Percentiles rank a stretch among this genome's conserved stretches.
Evolutionary conservation across 2,113 vertebrate species (phyloP).

Genomic region (Hipposideros armiger): DNA sequence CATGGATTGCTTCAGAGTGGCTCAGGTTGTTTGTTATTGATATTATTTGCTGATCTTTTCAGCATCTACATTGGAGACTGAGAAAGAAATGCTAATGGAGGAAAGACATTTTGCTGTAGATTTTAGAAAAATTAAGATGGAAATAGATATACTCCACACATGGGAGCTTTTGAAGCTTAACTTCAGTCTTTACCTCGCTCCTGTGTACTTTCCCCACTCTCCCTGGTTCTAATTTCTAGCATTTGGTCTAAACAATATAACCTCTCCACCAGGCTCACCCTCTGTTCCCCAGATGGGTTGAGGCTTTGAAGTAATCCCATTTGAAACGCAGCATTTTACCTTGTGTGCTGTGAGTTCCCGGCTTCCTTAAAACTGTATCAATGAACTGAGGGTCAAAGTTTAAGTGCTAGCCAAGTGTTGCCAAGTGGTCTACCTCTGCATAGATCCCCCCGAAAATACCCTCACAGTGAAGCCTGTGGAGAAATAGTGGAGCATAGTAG

Average conservation of each 20-base stretch:
- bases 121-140: conserved; percentile 33
- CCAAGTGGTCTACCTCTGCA: not conserved
- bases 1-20: not conserved
- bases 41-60: not conserved
- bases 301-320: not conserved
- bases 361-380: not conserved
- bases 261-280: not conserved
- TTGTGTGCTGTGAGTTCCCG: not conserved
- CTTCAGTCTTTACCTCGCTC: not conserved
- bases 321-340: not conserved
- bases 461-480: not conserved
- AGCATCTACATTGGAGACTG: not conserved
- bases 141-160: not conserved
- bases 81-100: not conserved
- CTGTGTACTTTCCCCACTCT: not conserved
- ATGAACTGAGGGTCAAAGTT: not conserved
- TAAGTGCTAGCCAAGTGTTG: not conserved
- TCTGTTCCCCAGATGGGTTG: not conserved
- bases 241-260: not conserved
- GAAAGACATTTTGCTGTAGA: not conserved
- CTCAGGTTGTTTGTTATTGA: not conserved
- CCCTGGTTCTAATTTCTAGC: not conserved
- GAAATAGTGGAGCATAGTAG: not conserved
- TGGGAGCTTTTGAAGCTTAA: not conserved
- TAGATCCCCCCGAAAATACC: not conserved